Evolutionary conservation across 2,888 invertebrate species (phyloP), one percentile per base, ranked within the genome.

Genomic region (Drosophila ustulata): DNA sequence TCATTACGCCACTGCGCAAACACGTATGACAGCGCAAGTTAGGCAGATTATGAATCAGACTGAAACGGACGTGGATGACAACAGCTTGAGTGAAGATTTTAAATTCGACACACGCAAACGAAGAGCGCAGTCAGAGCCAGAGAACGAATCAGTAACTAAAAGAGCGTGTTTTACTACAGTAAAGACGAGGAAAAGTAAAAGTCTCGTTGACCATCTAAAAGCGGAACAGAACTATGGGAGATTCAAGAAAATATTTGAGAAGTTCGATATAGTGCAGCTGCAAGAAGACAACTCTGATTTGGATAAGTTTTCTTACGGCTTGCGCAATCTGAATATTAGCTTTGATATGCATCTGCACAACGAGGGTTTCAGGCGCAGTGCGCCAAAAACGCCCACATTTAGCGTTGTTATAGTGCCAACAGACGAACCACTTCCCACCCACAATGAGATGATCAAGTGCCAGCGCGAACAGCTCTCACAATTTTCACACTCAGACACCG

Each of bases 271-370:
- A 32, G 80, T 92, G 3, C 63, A 78, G 18, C 57, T 92, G 25
- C 63, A 70, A 5, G 43, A 2, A 23, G 51, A 34, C 5, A 43
- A 56, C 4, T 34, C 51, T 8, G 3, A 56, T 3, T 7, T 1
- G 3, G 26, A 55, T 7, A 13, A n/a, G 0, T 50, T 50, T 0
- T 9, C 39, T 3, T 2, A n/a, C 1, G 37, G 5, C n/a, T 11
- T 50, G 4, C 71, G 68, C 1, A 56, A 49, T 2, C 63, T 92
- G 0, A 58, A 69, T 0, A 90, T 92, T 7, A 75, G 67, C 18
- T 92, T 92, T 49, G 92, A 92, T 79, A 67, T 91, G 39, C 87
- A 91, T 71, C 65, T 90, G 3, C 91, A 90, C 28, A 88, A 90
- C 34, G 80, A 82, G 23, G 87, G 88, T 0, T 92, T 91, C 25